Evolutionary conservation across 2,888 invertebrate species (phyloP).

Genomic region (Melipona bicolor): DNA sequence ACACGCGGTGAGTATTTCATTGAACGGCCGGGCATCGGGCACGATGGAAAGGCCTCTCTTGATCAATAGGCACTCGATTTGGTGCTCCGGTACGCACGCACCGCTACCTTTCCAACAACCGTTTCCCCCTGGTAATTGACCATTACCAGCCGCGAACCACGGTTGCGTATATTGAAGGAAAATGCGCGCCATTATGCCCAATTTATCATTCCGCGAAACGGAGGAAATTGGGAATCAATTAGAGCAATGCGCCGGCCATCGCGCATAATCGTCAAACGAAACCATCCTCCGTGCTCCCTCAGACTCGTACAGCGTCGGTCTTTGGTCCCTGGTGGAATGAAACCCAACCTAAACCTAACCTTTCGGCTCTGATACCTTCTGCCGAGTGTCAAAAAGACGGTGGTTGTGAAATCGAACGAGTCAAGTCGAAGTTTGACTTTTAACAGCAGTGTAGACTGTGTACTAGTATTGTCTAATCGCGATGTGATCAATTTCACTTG

Average conservation of each 20-base stretch:
- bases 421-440: not conserved
- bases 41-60: slow-evolving; percentile 73
- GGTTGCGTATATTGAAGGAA: slow-evolving; percentile 71
- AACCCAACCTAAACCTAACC: not conserved
- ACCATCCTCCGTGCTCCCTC: not conserved
- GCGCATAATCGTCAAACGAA: slow-evolving; percentile 33
- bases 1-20: slow-evolving; percentile 67
- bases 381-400: no score
- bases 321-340: slow-evolving; percentile 28
- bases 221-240: slow-evolving; percentile 58
- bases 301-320: not conserved
- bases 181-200: slow-evolving; percentile 61
- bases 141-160: slow-evolving; percentile 54
- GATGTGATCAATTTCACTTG: no score
- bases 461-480: no score
- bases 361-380: not conserved
- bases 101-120: slow-evolving; percentile 55
- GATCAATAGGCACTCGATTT: slow-evolving; percentile 78
- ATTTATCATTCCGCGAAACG: slow-evolving; percentile 53
- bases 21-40: slow-evolving; percentile 59
- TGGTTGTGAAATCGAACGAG: no score
- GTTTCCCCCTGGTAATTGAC: slow-evolving; percentile 59
- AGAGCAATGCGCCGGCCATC: slow-evolving; percentile 28
- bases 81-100: slow-evolving; percentile 60
- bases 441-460: no score